phyloP scores from a whole-genome alignment of 2,888 invertebrate genomes.

The Polymixis lichenea region DNA sequence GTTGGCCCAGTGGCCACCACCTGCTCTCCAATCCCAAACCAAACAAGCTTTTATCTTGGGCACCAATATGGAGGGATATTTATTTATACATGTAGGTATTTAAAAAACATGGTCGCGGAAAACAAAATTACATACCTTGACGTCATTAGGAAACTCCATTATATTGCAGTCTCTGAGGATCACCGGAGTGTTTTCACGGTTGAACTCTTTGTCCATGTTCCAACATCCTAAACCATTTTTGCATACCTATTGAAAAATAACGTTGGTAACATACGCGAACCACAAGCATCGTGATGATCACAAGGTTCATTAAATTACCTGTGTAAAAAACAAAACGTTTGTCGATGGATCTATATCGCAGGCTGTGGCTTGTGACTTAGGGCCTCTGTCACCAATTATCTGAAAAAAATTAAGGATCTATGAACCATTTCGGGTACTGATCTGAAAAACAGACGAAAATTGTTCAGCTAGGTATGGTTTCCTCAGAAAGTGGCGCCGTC shows the following conservation, averaged over 20 bases:
- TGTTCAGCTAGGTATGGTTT: neutral
- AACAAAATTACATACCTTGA: constrained; percentile 88
- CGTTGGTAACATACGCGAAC: neutral
- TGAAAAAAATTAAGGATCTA: constrained; percentile 63
- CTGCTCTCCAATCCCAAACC: no score
- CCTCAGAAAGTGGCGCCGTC: neutral
- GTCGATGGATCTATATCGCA: constrained; percentile 92
- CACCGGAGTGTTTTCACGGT: constrained; percentile 90
- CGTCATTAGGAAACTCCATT: constrained; percentile 94
- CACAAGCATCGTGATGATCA: neutral
- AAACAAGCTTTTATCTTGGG: no score
- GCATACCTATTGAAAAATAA: constrained; percentile 85
- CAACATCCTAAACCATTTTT: constrained; percentile 95
- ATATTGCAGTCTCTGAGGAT: constrained; percentile 92
- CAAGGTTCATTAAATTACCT: constrained; percentile 74
- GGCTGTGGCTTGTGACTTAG: constrained; percentile 93
- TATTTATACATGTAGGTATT: no score
- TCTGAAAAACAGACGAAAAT: neutral
- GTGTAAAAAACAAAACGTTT: constrained; percentile 93
- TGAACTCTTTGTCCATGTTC: constrained; percentile 92
- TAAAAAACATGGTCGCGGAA: neutral
- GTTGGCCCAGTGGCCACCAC: no score
- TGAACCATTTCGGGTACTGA: neutral
- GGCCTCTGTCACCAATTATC: constrained; percentile 93
- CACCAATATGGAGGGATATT: no score